Percentiles rank a stretch among this genome's conserved stretches.
Evolutionary conservation across 2,888 invertebrate genomes (phyloP).

Genomic region (Caenorhabditis imperialis): DNA sequence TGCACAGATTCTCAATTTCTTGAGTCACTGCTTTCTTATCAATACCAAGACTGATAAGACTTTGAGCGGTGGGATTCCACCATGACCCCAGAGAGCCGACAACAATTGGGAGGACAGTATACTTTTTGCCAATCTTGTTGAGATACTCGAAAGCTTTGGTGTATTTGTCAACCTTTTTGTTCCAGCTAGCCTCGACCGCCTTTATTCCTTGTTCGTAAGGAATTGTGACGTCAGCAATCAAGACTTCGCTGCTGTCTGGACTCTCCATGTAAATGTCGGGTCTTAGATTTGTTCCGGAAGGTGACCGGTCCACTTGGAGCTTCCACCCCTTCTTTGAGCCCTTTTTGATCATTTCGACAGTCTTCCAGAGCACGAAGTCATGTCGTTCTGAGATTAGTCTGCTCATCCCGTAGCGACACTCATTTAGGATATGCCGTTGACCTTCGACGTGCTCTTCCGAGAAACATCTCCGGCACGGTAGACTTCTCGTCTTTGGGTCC

Average conservation of each 20-base stretch:
- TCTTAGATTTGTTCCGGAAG: neutral
- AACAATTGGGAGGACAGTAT: neutral
- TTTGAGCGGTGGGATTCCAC: neutral
- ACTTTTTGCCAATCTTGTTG: neutral
- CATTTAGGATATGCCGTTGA: too few species aligned
- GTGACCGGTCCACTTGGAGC: neutral
- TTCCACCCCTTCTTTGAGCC: neutral
- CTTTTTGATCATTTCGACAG: neutral
- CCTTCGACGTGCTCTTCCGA: too few species aligned
- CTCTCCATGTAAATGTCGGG: neutral
- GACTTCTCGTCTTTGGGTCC: too few species aligned
- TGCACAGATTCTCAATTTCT: neutral
- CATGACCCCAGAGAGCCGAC: neutral
- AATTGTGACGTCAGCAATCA: neutral
- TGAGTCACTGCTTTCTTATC: neutral
- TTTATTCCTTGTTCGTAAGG: neutral
- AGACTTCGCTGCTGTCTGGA: neutral
- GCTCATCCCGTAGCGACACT: too few species aligned
- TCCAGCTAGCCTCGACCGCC: neutral
- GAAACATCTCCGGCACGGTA: too few species aligned
- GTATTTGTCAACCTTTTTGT: slow-evolving; percentile 1
- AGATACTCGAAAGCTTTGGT: too few species aligned
- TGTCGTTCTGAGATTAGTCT: neutral
- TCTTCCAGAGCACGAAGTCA: neutral
- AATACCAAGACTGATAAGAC: neutral